Conservation (phyloP, 2,888 invertebrate genomes). For the Gonocerus acuteangulatus region DNA sequence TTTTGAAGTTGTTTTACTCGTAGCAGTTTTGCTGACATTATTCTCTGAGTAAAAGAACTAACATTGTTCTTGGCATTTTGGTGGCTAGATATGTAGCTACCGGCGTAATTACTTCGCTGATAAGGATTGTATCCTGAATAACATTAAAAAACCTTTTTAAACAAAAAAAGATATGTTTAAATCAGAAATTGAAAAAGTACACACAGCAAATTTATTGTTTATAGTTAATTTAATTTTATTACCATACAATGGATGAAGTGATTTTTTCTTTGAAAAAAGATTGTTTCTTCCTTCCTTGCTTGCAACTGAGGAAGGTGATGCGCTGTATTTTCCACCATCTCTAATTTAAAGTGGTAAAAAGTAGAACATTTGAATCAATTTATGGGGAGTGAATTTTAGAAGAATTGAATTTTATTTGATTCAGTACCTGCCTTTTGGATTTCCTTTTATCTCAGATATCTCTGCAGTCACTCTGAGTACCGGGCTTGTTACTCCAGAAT, state of each 20-base stretch:
- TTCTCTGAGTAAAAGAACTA: slow-evolving; percentile 52
- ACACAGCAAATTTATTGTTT: too few relatives aligned
- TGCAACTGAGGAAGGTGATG: slow-evolving; percentile 10
- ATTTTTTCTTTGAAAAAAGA: slow-evolving; percentile 12
- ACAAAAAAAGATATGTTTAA: background rate
- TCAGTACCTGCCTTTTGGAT: background rate
- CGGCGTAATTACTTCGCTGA: slow-evolving; percentile 23
- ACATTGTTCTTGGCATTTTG: slow-evolving; percentile 36
- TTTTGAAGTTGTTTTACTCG: slow-evolving; percentile 69
- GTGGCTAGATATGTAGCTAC: slow-evolving; percentile 18
- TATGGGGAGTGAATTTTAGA: too few relatives aligned
- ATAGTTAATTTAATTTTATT: too few relatives aligned
- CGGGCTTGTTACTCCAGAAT: slow-evolving; percentile 23
- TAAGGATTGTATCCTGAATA: slow-evolving; percentile 29
- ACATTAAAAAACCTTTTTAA: background rate
- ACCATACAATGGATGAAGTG: slow-evolving; percentile 23
- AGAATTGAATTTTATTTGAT: too few relatives aligned
- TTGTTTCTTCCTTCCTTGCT: slow-evolving; percentile 12
- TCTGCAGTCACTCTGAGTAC: slow-evolving; percentile 31
- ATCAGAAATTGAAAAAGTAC: too few relatives aligned
- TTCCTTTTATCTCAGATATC: slow-evolving; percentile 28
- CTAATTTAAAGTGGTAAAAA: background rate
- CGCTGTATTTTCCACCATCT: slow-evolving; percentile 3
- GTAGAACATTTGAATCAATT: background rate
- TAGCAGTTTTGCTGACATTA: slow-evolving; percentile 68